Conservation (phyloP, 2,797 vertebrate genomes). For the Aldrovandia affinis region DNA sequence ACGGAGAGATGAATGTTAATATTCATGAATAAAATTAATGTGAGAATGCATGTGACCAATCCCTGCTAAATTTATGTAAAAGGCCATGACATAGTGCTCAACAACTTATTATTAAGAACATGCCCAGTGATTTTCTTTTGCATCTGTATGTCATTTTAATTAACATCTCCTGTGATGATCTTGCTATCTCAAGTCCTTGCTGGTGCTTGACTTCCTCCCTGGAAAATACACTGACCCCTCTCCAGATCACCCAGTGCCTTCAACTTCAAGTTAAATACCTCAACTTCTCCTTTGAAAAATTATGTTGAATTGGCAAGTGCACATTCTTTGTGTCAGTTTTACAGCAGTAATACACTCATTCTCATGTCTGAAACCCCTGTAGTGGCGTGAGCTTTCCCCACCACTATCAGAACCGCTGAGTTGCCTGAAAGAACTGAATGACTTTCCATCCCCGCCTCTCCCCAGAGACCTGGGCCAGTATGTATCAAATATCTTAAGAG, state of each 20-base stretch:
- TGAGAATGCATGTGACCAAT: background rate
- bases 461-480: too few species aligned
- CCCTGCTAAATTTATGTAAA: background rate
- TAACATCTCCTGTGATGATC: background rate
- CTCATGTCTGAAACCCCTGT: too few species aligned
- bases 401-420: too few species aligned
- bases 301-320: background rate
- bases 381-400: too few species aligned
- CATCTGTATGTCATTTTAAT: background rate
- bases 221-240: background rate
- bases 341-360: background rate
- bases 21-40: background rate
- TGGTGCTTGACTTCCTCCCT: background rate
- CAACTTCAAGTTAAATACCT: background rate
- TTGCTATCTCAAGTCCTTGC: background rate
- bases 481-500: too few species aligned
- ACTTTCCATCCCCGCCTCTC: too few species aligned
- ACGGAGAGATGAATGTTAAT: background rate
- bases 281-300: background rate
- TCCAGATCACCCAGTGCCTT: background rate
- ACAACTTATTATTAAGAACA: background rate
- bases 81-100: conserved; percentile 1
- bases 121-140: background rate
- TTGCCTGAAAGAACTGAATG: too few species aligned
- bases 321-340: background rate